Evolutionary conservation across 2,888 invertebrate genomes (phyloP).

Genomic region (Blastobasis lacticolella): DNA sequence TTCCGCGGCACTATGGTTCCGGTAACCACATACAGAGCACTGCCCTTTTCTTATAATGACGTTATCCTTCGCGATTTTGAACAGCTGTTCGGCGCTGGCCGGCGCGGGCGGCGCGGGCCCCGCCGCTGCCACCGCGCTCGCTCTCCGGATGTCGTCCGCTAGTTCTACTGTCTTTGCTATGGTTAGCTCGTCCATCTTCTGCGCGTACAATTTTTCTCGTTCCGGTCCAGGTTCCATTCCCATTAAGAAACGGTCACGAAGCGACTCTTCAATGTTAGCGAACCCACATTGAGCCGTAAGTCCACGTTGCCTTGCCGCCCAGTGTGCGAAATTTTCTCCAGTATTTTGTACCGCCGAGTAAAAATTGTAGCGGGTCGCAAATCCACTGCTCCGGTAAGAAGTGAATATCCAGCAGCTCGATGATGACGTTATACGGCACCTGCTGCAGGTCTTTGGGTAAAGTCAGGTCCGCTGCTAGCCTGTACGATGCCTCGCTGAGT

Average conservation of each 20-base stretch:
- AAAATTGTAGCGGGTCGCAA: not conserved
- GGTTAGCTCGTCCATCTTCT: slow-evolving; percentile 3
- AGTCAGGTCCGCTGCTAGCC: not conserved
- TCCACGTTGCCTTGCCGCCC: slow-evolving; percentile 6
- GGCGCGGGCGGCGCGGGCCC: not conserved
- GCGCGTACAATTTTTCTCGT: not conserved
- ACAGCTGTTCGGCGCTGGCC: not conserved
- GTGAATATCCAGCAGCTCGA: not conserved
- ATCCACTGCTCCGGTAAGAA: not conserved
- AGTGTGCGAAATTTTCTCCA: slow-evolving; percentile 1
- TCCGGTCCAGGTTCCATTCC: slow-evolving; percentile 3
- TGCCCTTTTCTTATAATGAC: not conserved
- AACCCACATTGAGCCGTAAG: slow-evolving; percentile 5
- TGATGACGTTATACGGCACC: not conserved
- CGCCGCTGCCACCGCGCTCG: not conserved
- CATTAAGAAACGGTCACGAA: slow-evolving; percentile 6
- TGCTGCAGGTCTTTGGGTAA: not conserved
- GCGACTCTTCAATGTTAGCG: not conserved
- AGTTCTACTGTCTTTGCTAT: slow-evolving; percentile 8
- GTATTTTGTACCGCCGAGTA: not conserved
- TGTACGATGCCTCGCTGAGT: slow-evolving; percentile 14
- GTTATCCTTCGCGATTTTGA: not conserved
- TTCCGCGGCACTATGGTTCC: not conserved
- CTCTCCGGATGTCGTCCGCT: slow-evolving; percentile 6
- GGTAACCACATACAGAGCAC: not conserved